These are phyloP conservation scores for Myotis findleyi DNA, from an alignment of 2,797 vertebrate genomes.

Conservation along the genomic window DNA sequence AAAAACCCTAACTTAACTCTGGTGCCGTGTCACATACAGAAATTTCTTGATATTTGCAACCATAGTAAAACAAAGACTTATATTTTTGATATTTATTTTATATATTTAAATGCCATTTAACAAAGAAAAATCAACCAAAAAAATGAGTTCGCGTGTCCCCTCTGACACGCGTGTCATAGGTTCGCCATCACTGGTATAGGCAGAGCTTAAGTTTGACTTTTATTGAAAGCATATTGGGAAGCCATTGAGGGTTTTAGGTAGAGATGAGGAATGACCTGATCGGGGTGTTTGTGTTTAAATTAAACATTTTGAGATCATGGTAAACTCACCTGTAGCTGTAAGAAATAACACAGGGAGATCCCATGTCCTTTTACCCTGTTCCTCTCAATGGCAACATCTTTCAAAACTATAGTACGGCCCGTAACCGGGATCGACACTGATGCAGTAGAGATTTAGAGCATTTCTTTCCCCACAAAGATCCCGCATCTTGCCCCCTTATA, in stretches of 20 bases:
- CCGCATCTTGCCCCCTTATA: background rate
- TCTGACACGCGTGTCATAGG: no score
- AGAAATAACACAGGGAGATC: background rate
- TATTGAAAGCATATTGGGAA: background rate
- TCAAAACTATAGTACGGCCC: background rate
- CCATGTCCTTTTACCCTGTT: no score
- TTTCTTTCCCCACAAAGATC: background rate
- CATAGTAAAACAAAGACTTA: no score
- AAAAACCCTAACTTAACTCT: no score
- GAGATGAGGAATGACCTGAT: background rate
- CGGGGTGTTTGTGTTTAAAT: background rate
- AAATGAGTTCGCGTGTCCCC: no score
- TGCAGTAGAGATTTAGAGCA: background rate
- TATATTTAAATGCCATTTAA: no score
- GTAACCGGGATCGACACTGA: background rate
- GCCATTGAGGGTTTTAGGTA: background rate
- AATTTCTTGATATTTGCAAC: no score
- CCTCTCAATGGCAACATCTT: background rate
- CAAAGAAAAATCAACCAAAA: no score
- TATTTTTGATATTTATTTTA: no score
- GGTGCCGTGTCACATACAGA: no score
- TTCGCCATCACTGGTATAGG: background rate
- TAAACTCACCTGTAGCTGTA: background rate
- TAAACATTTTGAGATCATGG: background rate
- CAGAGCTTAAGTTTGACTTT: background rate